Conservation (phyloP, 1,140 invertebrate genomes). For the Eufriesea mexicana region DNA sequence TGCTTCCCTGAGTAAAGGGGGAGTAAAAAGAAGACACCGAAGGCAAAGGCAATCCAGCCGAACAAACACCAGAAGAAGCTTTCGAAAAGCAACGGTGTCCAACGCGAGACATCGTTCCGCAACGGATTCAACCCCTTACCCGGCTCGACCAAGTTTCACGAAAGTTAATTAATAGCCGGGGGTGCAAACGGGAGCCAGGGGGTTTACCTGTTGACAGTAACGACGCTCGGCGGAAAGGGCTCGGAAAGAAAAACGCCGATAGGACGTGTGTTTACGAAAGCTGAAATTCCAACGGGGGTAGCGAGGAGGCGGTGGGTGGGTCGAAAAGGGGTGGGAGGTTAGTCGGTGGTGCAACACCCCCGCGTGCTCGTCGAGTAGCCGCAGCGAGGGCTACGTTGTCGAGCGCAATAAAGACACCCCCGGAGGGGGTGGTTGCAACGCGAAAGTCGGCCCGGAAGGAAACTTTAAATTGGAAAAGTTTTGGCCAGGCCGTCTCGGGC, state of each 20-base stretch:
- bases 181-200: neutral
- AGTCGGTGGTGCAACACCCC: neutral
- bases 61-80: constrained; percentile 9
- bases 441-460: constrained; percentile 51
- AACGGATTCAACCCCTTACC: neutral
- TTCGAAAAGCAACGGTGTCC: neutral
- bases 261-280: constrained; percentile 47
- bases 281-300: constrained; percentile 25
- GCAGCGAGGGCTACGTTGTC: constrained; percentile 33
- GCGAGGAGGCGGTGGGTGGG: too few species aligned
- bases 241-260: constrained; percentile 48
- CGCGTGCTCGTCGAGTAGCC: constrained; percentile 25
- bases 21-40: too few species aligned
- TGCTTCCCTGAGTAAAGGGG: too few species aligned
- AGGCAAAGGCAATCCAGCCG: neutral
- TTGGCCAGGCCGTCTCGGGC: constrained; percentile 39
- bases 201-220: constrained; percentile 54
- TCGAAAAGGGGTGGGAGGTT: neutral
- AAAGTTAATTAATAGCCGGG: constrained; percentile 47
- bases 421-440: constrained; percentile 22
- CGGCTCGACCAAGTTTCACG: constrained; percentile 10
- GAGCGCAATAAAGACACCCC: constrained; percentile 52
- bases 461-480: constrained; percentile 57
- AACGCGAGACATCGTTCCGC: neutral
- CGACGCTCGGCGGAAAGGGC: constrained; percentile 29